phyloP scores from a whole-genome alignment of 30 jellyfish, hydroid and myxozoan genomes.

The Cassiopea andromeda region DNA sequence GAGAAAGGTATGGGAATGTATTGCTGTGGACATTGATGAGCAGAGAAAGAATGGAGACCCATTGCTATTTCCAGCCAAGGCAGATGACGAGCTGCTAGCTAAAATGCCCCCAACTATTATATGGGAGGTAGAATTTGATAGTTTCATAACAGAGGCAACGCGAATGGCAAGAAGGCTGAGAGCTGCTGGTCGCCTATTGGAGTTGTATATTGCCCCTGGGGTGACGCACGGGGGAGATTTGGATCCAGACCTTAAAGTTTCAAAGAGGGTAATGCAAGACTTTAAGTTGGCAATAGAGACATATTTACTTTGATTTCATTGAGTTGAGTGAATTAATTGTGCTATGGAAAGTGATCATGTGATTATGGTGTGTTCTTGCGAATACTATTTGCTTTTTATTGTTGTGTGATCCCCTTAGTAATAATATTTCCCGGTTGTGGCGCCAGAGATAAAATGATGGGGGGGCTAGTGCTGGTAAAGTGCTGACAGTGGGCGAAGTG shows the following conservation, averaged over 20 bases:
- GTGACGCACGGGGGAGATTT: background rate
- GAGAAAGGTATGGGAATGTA: slow-evolving; percentile 29
- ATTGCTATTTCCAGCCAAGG: slow-evolving; percentile 49
- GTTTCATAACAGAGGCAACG: slow-evolving; percentile 35
- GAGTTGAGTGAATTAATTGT: too few relatives aligned
- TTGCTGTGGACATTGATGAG: slow-evolving; percentile 43
- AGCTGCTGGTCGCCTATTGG: slow-evolving; percentile 48
- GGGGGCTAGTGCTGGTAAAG: too few relatives aligned
- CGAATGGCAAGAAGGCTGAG: slow-evolving; percentile 59
- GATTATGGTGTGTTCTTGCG: too few relatives aligned
- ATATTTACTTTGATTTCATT: background rate
- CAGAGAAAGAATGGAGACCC: slow-evolving; percentile 51
- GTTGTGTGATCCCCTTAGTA: too few relatives aligned
- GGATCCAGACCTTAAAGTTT: background rate
- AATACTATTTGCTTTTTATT: too few relatives aligned
- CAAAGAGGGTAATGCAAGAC: background rate
- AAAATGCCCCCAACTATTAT: slow-evolving; percentile 48
- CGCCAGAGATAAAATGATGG: too few relatives aligned
- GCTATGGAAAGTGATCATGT: too few relatives aligned
- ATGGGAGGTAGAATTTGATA: slow-evolving; percentile 37
- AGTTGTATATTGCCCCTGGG: slow-evolving; percentile 32
- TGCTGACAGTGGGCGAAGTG: too few relatives aligned
- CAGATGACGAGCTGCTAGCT: slow-evolving; percentile 33
- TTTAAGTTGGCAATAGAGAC: background rate
- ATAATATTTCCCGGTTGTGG: too few relatives aligned